Percentiles rank a stretch among this genome's conserved stretches.
These are phyloP conservation scores for Hyphantria cunea DNA, from an alignment of 1,140 invertebrate species.

Conservation along the genomic window DNA sequence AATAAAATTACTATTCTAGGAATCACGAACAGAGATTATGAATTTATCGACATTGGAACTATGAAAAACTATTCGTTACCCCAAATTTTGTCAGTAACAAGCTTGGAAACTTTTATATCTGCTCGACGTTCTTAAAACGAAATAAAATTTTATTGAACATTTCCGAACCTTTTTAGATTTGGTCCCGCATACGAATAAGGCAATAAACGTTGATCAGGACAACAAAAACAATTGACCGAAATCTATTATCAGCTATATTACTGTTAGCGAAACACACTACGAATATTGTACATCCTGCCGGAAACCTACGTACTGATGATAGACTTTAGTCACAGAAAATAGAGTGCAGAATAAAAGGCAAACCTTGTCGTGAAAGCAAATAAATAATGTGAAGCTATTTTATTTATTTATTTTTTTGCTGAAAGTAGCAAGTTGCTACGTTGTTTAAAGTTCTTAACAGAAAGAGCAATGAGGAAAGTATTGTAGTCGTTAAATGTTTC, in stretches of 20 bases:
- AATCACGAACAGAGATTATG: constrained; percentile 5
- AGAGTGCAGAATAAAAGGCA: constrained; percentile 3
- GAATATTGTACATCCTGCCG: background rate
- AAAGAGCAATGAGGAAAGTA: constrained; percentile 23
- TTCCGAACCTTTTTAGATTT: constrained; percentile 56
- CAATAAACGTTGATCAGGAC: constrained; percentile 64
- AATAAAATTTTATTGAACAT: constrained; percentile 66
- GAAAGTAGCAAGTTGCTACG: constrained; percentile 2
- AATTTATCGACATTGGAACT: constrained; percentile 6
- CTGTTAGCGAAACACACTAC: constrained; percentile 38
- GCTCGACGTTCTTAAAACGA: constrained; percentile 43
- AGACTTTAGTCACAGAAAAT: constrained; percentile 13
- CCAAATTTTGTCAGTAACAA: constrained; percentile 19
- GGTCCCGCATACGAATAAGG: constrained; percentile 68
- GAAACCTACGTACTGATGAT: constrained; percentile 9
- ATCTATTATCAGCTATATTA: constrained; percentile 55
- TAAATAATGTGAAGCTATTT: constrained; percentile 1
- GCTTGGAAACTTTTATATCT: constrained; percentile 23
- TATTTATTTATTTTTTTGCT: constrained; percentile 1
- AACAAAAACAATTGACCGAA: constrained; percentile 63
- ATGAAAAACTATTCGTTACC: background rate
- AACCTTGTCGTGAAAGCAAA: constrained; percentile 3
- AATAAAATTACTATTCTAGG: constrained; percentile 34
- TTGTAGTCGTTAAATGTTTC: constrained; percentile 30
- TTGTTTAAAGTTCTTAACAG: constrained; percentile 25